These are phyloP conservation scores for Brachyalestes nurse DNA, from an alignment of 2,797 vertebrate species.

Conservation along the genomic window DNA sequence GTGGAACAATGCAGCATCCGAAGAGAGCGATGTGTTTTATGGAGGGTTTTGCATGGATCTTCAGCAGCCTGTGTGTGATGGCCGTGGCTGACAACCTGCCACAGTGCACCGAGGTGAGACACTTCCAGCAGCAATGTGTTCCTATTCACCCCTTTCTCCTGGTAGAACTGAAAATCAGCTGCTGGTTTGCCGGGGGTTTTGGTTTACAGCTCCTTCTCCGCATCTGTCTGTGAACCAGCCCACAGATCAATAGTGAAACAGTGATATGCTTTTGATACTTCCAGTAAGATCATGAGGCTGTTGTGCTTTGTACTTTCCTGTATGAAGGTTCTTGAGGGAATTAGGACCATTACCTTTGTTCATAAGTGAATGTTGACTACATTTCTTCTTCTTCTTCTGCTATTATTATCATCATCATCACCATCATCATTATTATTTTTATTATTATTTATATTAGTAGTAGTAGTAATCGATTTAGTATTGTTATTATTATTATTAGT, in stretches of 20 bases:
- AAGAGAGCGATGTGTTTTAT: slow-evolving; percentile 28
- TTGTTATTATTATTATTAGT: too few species aligned
- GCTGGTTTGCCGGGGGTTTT: neutral
- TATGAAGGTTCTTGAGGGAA: neutral
- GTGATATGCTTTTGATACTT: neutral
- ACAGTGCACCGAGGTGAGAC: slow-evolving; percentile 78
- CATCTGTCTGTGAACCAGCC: neutral
- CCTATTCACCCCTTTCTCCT: neutral
- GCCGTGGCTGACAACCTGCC: slow-evolving; percentile 64
- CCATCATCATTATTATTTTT: too few species aligned
- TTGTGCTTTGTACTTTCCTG: too few species aligned
- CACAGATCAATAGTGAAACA: neutral
- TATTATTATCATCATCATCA: too few species aligned
- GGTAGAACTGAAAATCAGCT: neutral
- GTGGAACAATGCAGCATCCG: slow-evolving; percentile 32
- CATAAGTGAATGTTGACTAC: too few species aligned
- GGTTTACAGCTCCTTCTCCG: neutral
- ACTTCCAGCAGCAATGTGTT: neutral
- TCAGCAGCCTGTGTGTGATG: slow-evolving; percentile 61
- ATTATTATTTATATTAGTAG: too few species aligned
- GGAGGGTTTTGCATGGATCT: slow-evolving; percentile 29
- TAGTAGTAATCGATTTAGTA: too few species aligned
- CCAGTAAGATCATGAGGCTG: neutral
- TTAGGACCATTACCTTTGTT: neutral
- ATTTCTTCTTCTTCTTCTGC: too few species aligned